These are phyloP conservation scores for Parnassius smintheus DNA, from an alignment of 2,888 invertebrate species.

Conservation along the genomic window DNA sequence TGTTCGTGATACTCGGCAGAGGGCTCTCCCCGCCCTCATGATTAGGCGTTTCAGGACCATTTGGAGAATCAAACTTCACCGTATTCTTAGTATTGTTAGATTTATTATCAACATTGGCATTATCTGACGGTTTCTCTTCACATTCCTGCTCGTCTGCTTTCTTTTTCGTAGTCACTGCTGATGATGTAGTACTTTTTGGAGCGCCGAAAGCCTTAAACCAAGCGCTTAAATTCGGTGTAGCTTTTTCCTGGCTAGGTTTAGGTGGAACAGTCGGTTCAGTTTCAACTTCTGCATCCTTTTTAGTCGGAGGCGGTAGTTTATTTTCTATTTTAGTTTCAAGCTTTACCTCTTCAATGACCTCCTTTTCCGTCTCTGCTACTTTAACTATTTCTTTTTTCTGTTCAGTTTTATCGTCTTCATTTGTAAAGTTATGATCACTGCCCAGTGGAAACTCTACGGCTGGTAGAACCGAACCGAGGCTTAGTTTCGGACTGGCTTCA, in stretches of 20 bases:
- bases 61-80: constrained; percentile 65
- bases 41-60: constrained; percentile 61
- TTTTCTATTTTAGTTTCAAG: constrained; percentile 46
- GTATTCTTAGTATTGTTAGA: constrained; percentile 54
- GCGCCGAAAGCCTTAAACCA: constrained; percentile 96
- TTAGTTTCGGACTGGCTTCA: constrained; percentile 89
- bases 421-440: constrained; percentile 83
- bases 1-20: constrained; percentile 52
- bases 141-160: constrained; percentile 80
- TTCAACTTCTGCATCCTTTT: constrained; percentile 69
- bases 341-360: constrained; percentile 36
- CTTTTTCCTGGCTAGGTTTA: constrained; percentile 82
- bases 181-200: constrained; percentile 84
- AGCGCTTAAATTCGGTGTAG: constrained; percentile 92
- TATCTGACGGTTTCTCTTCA: constrained; percentile 64
- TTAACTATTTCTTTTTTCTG: constrained; percentile 37
- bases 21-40: constrained; percentile 72
- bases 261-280: constrained; percentile 56
- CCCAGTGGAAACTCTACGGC: constrained; percentile 85
- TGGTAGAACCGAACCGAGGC: constrained; percentile 90
- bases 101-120: constrained; percentile 51
- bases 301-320: constrained; percentile 44
- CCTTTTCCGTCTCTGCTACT: constrained; percentile 36
- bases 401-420: constrained; percentile 42
- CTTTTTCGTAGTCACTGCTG: constrained; percentile 77